phyloP scores from a whole-genome alignment of 2,113 vertebrate species.

The Odontophorus gujanensis region DNA sequence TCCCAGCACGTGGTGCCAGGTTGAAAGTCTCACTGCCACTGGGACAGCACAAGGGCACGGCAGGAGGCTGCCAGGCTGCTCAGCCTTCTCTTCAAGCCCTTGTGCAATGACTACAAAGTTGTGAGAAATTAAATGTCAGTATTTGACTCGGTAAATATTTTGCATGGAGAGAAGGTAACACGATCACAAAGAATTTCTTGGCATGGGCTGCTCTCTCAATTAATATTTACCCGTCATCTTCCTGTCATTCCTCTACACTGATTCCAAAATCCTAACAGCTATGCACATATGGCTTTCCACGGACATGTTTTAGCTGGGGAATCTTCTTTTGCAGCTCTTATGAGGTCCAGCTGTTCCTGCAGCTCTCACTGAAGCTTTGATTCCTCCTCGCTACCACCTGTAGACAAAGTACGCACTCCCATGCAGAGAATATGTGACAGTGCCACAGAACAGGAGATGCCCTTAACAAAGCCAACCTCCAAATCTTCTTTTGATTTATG shows the following conservation, averaged over 20 bases:
- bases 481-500: neutral
- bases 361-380: neutral
- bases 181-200: neutral
- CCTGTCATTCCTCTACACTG: neutral
- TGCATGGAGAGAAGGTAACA: conserved; percentile 8
- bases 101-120: neutral
- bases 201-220: neutral
- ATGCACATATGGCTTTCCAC: neutral
- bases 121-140: neutral
- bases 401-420: rapidly evolving
- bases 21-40: neutral
- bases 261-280: neutral
- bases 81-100: neutral
- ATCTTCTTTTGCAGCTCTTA: neutral
- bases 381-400: neutral
- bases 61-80: neutral
- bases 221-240: neutral
- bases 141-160: conserved; percentile 1
- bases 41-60: neutral
- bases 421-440: rapidly evolving
- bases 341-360: neutral
- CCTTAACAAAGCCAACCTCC: neutral
- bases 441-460: rapidly evolving
- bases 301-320: neutral
- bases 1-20: neutral